Conservation (phyloP, 2,797 vertebrate genomes). For the Enteromius mattozi region DNA sequence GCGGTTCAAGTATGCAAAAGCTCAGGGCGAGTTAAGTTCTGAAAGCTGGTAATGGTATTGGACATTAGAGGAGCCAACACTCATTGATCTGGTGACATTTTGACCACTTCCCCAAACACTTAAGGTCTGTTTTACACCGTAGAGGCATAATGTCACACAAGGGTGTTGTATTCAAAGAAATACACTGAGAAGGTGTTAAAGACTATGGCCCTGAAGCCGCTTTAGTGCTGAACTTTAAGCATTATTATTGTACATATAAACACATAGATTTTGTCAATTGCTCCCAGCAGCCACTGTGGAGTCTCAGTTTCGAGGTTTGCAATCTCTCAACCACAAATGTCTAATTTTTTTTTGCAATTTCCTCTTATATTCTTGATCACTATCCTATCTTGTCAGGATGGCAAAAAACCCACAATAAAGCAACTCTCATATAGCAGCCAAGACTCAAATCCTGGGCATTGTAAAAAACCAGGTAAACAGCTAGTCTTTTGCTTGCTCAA, state of each 20-base stretch:
- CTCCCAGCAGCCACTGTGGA: background rate
- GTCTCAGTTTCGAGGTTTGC: background rate
- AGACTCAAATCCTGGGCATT: conserved; percentile 5
- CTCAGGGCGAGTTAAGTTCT: conserved; percentile 18
- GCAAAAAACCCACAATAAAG: background rate
- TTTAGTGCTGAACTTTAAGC: conserved; percentile 27
- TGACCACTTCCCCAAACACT: conserved; percentile 18
- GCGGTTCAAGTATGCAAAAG: conserved; percentile 9
- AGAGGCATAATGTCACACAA: conserved; percentile 31
- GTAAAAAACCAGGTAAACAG: background rate
- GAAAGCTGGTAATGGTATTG: conserved; percentile 36
- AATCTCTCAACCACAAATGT: background rate
- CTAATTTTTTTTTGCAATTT: background rate
- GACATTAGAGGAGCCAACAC: conserved; percentile 3
- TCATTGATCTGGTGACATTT: conserved; percentile 43
- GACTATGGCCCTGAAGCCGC: background rate
- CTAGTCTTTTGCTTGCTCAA: conserved; percentile 1
- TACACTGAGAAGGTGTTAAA: background rate
- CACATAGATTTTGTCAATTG: background rate
- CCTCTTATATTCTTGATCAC: background rate
- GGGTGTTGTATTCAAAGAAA: conserved; percentile 26
- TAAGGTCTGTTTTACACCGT: conserved; percentile 13
- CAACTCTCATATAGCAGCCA: background rate
- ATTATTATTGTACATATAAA: conserved; percentile 23
- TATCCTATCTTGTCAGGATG: background rate